Percentiles rank a stretch among this genome's conserved stretches.
Evolutionary conservation across 2,113 vertebrate species (phyloP).

Genomic region (Petaurus breviceps): DNA sequence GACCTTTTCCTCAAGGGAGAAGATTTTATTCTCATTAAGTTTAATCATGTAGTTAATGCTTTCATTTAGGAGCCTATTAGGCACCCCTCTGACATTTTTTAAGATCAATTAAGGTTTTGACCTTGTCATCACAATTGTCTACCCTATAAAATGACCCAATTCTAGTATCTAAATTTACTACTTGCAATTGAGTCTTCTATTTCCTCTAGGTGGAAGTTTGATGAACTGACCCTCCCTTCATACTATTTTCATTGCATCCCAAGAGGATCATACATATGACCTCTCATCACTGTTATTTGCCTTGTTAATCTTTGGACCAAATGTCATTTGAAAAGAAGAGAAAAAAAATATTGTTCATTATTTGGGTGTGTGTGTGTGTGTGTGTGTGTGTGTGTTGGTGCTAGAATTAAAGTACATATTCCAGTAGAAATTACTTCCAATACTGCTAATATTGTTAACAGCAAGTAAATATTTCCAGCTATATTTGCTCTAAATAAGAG

Average conservation of each 20-base stretch:
- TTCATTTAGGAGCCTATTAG: constrained; percentile 70
- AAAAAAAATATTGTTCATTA: not conserved
- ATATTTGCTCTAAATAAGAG: not conserved
- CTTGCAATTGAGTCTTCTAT: not conserved
- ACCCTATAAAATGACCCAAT: constrained; percentile 60
- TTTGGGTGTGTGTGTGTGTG: not conserved
- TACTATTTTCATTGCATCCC: not conserved
- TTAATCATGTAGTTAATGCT: constrained; percentile 77
- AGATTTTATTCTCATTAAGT: constrained; percentile 77
- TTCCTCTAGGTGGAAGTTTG: constrained; percentile 21
- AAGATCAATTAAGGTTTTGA: constrained; percentile 65
- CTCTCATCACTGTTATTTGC: not conserved
- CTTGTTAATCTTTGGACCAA: not conserved
- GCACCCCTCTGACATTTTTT: constrained; percentile 73
- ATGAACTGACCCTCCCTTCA: constrained; percentile 13
- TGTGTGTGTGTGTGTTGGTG: not conserved
- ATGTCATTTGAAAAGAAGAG: not conserved
- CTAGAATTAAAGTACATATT: not conserved
- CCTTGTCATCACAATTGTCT: constrained; percentile 70
- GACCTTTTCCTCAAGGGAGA: constrained; percentile 70
- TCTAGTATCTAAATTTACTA: constrained; percentile 50
- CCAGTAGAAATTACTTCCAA: not conserved
- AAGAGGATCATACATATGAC: not conserved
- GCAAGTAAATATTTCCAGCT: not conserved
- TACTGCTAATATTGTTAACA: not conserved